Percentiles rank a stretch among this genome's conserved stretches.
phyloP scores from a whole-genome alignment of 2,113 vertebrate genomes.

The Seriola dumerili region DNA sequence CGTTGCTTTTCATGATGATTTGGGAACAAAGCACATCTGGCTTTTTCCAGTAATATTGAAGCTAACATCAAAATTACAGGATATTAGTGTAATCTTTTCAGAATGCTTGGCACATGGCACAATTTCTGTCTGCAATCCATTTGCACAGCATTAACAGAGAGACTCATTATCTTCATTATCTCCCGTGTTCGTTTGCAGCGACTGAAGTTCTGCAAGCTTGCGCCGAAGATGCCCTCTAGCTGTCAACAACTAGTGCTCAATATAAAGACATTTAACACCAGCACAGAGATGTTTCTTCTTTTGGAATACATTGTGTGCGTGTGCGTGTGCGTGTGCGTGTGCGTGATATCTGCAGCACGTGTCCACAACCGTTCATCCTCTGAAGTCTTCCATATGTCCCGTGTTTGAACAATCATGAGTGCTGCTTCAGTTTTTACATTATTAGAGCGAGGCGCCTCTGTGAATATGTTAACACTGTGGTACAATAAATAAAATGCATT shows the following conservation, averaged over 20 bases:
- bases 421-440: constrained; percentile 62
- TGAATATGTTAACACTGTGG: constrained; percentile 61
- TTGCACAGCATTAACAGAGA: constrained; percentile 54
- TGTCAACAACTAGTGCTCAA: constrained; percentile 42
- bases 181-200: constrained; percentile 36
- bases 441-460: constrained; percentile 59
- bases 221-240: constrained; percentile 35
- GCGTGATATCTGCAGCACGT: constrained; percentile 52
- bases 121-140: constrained; percentile 72
- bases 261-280: constrained; percentile 48
- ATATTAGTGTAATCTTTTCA: constrained; percentile 65
- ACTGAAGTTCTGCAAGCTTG: constrained; percentile 31
- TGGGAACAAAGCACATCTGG: constrained; percentile 64
- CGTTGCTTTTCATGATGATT: constrained; percentile 28
- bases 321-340: constrained; percentile 5
- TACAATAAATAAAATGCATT: constrained; percentile 18
- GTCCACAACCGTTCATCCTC: constrained; percentile 50
- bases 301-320: constrained; percentile 19
- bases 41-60: constrained; percentile 47
- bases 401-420: constrained; percentile 52
- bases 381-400: constrained; percentile 64
- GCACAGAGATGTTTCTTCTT: constrained; percentile 25
- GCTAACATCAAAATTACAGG: constrained; percentile 63
- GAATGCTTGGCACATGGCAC: constrained; percentile 60
- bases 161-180: constrained; percentile 59